Base-by-base conservation (phyloP, 2,113 vertebrate species). In the Oreochromis niloticus region DNA sequence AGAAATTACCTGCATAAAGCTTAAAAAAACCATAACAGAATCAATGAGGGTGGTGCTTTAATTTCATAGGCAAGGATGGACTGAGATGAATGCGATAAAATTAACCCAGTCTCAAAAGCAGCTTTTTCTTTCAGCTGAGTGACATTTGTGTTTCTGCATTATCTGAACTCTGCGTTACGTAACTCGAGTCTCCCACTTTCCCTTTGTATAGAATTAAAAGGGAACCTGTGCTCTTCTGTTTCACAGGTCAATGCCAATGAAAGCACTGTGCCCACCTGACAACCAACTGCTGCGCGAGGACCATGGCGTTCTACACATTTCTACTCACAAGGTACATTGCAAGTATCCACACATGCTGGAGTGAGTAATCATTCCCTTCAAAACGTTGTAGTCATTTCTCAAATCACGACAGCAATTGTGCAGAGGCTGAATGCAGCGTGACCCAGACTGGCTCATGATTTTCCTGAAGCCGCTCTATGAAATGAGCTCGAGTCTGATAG, bases 401-500 rank as follows among this genome's bases (percentile, higher is more conserved):
- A 36, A n/a, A 88, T 88, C 82, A 91, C 13, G 83, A 89, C 89
- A 48, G 39, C 78, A 81, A 83, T 80, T 68, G 81, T 46, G 41
- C 63, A 4, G 2, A 6, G 82, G 71, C 81, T 86, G 80, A 88
- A 83, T 56, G 79, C 52, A 22, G 81, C 32, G 34, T 7, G 36
- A 73, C 83, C 78, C 82, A 39, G 75, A 87, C 68, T 24, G 43
- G 52, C 68, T 89, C 57, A 1, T 57, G 39, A 73, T 86, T 89
- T 87, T 73, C 17, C 84, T 59, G 52, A 50, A 81, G 86, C 63
- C n/a, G 22, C 34, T 88, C 19, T 50, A 9, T 80, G 90, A 91
- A 90, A 92, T 87, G 78, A 89, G 78, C 78, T 86, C 9, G 41
- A 87, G 71, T 79, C 39, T 56, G 82, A 91, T 81, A 59, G 73